Conservation (phyloP, 2,113 vertebrate genomes). For the Mobula birostris region DNA sequence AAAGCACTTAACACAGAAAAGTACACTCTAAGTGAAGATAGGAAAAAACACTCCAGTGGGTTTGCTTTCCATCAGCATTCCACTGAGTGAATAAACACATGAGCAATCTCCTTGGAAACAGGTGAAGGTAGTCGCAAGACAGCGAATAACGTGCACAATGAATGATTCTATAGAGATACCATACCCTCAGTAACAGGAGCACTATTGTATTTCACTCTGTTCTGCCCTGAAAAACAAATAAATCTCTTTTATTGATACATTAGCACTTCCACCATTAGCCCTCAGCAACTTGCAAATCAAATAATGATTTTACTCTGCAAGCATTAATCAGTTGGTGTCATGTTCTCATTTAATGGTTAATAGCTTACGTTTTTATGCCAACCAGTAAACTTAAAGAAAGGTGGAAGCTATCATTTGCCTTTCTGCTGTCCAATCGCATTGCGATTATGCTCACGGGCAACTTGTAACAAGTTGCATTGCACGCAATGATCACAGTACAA, state of each 20-base stretch:
- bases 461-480: neutral
- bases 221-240: slow-evolving; percentile 1
- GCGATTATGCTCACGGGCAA: neutral
- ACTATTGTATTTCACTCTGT: slow-evolving; percentile 2
- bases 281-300: slow-evolving; percentile 29
- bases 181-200: neutral
- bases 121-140: slow-evolving; percentile 8
- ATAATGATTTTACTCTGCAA: neutral
- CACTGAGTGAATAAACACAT: neutral
- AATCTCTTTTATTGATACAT: slow-evolving; percentile 26
- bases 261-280: slow-evolving; percentile 18
- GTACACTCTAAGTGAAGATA: neutral
- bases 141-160: slow-evolving; percentile 11
- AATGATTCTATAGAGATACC: neutral
- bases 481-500: neutral
- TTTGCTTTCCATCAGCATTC: neutral
- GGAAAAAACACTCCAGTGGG: neutral
- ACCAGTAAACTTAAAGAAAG: slow-evolving; percentile 7
- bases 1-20: neutral
- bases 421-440: neutral
- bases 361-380: neutral
- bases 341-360: slow-evolving; percentile 29
- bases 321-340: slow-evolving; percentile 28
- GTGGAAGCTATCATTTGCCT: neutral
- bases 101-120: slow-evolving; percentile 22